phyloP scores from a whole-genome alignment of 2,113 vertebrate species.

The Tychaedon coryphoeus region DNA sequence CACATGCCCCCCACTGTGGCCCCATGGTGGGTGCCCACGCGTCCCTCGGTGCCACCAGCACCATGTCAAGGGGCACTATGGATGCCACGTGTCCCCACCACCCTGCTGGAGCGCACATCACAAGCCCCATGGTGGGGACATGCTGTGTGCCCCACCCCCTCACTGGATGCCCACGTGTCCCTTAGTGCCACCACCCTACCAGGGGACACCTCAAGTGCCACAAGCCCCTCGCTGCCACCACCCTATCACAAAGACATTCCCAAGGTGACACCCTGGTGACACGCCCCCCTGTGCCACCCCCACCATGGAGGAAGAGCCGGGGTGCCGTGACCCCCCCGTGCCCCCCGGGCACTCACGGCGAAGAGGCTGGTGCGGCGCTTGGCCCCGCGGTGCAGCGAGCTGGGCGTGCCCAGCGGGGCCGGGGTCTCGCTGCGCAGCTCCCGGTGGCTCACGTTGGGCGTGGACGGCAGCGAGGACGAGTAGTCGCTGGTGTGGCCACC shows the following conservation, averaged over 20 bases:
- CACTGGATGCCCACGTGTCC: no score
- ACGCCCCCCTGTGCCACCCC: background rate
- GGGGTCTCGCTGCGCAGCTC: slow-evolving; percentile 82
- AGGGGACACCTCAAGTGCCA: background rate
- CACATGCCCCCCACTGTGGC: background rate
- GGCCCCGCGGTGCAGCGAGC: slow-evolving; percentile 82
- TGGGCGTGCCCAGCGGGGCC: slow-evolving; percentile 70
- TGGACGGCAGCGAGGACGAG: slow-evolving; percentile 91
- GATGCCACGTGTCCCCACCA: no score
- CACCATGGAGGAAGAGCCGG: rapidly evolving
- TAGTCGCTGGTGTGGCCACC: slow-evolving; percentile 87
- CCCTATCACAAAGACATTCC: rapidly evolving
- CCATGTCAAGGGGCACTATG: background rate
- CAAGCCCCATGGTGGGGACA: no score
- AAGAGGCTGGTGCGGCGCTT: slow-evolving; percentile 94
- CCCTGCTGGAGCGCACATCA: no score
- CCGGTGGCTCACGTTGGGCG: slow-evolving; percentile 89
- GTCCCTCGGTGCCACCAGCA: no score
- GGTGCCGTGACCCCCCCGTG: rapidly evolving
- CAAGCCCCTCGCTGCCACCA: background rate
- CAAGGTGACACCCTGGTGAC: background rate
- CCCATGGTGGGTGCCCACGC: rapidly evolving
- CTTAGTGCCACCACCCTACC: no score
- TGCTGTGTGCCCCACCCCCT: no score
- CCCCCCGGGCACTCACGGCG: slow-evolving; percentile 72